Percentiles rank a stretch among this genome's conserved stretches.
phyloP scores from a whole-genome alignment of 1,140 invertebrate species.

The Philaenus spumarius region DNA sequence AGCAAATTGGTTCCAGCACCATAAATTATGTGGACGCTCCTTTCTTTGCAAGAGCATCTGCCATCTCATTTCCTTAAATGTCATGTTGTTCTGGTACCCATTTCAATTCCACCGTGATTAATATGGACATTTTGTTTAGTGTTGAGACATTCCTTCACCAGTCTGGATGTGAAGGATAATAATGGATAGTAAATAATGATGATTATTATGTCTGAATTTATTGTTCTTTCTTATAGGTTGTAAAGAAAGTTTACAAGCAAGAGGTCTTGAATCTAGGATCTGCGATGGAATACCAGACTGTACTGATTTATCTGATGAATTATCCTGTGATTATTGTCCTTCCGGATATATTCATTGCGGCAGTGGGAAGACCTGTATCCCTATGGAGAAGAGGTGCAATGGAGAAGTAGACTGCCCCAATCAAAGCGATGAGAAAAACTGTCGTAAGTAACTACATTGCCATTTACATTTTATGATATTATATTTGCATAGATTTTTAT shows the following conservation, averaged over 20 bases:
- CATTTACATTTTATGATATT: constrained; percentile 8
- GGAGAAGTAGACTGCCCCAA: constrained; percentile 76
- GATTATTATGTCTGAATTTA: too few species aligned
- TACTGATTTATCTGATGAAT: constrained; percentile 73
- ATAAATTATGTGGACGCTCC: too few species aligned
- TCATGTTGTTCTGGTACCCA: too few species aligned
- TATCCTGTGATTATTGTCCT: constrained; percentile 66
- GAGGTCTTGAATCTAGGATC: constrained; percentile 42
- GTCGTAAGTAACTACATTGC: constrained; percentile 60
- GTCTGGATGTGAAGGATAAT: too few species aligned
- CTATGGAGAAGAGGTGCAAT: constrained; percentile 64
- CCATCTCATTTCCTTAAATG: too few species aligned
- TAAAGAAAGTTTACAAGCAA: constrained; percentile 23
- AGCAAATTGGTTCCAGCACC: too few species aligned
- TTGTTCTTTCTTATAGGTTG: constrained; percentile 25
- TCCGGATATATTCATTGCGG: constrained; percentile 66
- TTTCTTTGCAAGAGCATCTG: too few species aligned
- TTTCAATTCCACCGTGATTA: too few species aligned
- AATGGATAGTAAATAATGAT: too few species aligned
- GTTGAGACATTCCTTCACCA: too few species aligned
- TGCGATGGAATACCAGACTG: constrained; percentile 85
- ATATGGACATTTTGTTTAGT: too few species aligned
- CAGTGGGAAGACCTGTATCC: constrained; percentile 63
- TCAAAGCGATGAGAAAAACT: constrained; percentile 77
- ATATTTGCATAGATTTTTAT: too few species aligned